phyloP scores from a whole-genome alignment of 2,113 vertebrate species.

The Leiothrix lutea region DNA sequence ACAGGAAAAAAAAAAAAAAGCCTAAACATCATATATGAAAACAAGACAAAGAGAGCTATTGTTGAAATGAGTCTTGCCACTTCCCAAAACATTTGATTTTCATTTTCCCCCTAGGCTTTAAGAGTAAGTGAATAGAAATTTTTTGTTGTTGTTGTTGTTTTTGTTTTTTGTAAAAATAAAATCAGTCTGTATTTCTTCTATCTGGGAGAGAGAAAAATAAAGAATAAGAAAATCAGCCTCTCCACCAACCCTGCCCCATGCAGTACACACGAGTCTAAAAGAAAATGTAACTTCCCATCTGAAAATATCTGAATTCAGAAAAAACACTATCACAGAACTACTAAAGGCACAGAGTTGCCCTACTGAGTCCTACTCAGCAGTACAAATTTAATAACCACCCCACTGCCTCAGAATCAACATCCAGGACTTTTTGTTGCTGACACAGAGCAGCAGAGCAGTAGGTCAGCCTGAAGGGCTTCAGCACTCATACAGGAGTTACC shows the following conservation, averaged over 20 bases:
- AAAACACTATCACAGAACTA: neutral
- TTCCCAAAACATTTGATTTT: constrained; percentile 5
- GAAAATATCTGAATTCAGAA: neutral
- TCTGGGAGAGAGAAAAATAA: neutral
- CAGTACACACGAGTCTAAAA: neutral
- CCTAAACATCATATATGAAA: neutral
- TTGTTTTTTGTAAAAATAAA: too few relatives aligned
- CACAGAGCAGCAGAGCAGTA: neutral
- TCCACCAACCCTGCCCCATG: neutral
- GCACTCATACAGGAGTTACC: neutral
- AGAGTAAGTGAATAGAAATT: neutral
- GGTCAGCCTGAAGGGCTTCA: neutral
- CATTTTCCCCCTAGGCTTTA: neutral
- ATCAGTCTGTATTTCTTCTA: neutral
- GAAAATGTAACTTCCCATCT: neutral
- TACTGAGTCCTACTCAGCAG: neutral
- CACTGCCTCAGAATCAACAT: neutral
- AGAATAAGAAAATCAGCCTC: neutral
- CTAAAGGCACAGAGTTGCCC: neutral
- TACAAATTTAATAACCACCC: neutral
- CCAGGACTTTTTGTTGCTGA: neutral
- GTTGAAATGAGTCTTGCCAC: neutral
- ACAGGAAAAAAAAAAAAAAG: too few relatives aligned
- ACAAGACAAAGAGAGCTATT: constrained; percentile 17
- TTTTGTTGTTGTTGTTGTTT: too few relatives aligned